Conservation (phyloP, 2,113 vertebrate genomes). For the Elephas maximus region DNA sequence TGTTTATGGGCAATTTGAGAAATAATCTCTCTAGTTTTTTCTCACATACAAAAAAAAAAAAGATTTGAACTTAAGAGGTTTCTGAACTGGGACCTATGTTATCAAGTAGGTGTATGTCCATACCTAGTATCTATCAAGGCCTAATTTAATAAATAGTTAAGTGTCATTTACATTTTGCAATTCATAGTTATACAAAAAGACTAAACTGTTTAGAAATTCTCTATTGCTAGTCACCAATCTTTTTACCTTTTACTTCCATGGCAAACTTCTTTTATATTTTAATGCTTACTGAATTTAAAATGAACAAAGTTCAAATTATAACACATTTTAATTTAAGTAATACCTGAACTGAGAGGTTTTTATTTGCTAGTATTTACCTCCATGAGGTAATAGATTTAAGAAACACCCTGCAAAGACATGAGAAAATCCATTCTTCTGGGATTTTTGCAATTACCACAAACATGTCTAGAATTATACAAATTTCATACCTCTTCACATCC, state of each 20-base stretch:
- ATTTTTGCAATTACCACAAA: conserved; percentile 72
- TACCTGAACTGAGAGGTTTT: neutral
- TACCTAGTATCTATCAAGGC: neutral
- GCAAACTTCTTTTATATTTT: neutral
- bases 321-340: conserved; percentile 51
- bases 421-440: conserved; percentile 57
- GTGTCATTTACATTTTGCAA: neutral
- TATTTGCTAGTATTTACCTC: conserved; percentile 41
- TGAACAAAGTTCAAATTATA: conserved; percentile 46
- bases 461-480: conserved; percentile 61
- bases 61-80: neutral
- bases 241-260: neutral
- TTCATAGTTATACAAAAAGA: neutral
- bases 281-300: conserved; percentile 56
- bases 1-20: neutral
- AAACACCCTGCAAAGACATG: neutral
- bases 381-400: conserved; percentile 55
- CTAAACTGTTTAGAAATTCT: conserved; percentile 7
- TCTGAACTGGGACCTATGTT: neutral
- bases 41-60: neutral
- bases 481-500: conserved; percentile 64
- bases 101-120: neutral
- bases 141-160: neutral
- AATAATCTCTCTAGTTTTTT: neutral
- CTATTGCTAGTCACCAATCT: neutral